Percentiles rank a stretch among this genome's conserved stretches.
phyloP scores from a whole-genome alignment of 2,888 invertebrate species.

The Sturmia bella region DNA sequence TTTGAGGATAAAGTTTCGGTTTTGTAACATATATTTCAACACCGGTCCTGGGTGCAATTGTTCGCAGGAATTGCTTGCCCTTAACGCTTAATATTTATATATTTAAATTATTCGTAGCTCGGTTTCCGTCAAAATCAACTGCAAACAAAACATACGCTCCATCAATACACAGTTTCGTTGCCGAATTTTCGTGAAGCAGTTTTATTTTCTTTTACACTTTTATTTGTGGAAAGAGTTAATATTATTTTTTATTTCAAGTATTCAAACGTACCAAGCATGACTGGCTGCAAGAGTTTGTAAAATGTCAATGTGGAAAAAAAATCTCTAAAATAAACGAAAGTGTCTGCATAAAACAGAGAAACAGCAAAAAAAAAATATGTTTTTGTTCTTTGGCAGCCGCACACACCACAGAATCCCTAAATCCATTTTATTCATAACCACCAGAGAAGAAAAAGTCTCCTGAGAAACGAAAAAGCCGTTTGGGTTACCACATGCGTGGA shows the following conservation, averaged over 20 bases:
- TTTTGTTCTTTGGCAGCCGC: slow-evolving; percentile 19
- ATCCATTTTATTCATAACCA: not conserved
- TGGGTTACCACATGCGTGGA: slow-evolving; percentile 41
- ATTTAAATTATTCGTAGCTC: too few relatives aligned
- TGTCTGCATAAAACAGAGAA: slow-evolving; percentile 31
- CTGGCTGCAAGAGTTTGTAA: slow-evolving; percentile 12
- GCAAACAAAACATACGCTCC: not conserved
- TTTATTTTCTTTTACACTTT: slow-evolving; percentile 6
- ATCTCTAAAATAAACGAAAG: slow-evolving; percentile 10
- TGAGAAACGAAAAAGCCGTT: slow-evolving; percentile 23
- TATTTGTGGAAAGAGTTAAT: not conserved
- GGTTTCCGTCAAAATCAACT: not conserved
- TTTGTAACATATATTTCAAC: too few relatives aligned
- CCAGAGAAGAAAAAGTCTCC: slow-evolving; percentile 15
- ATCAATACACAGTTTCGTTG: not conserved
- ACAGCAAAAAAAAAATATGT: slow-evolving; percentile 19
- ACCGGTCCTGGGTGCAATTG: too few relatives aligned
- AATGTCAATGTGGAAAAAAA: not conserved
- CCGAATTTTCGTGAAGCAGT: not conserved
- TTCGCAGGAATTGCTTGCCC: too few relatives aligned
- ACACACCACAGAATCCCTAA: slow-evolving; percentile 33
- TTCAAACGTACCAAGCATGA: not conserved
- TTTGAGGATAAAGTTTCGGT: too few relatives aligned
- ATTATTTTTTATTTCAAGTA: not conserved
- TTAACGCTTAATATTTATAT: too few relatives aligned